Conservation (phyloP, 1,140 invertebrate genomes). For the Ylistrum balloti region DNA sequence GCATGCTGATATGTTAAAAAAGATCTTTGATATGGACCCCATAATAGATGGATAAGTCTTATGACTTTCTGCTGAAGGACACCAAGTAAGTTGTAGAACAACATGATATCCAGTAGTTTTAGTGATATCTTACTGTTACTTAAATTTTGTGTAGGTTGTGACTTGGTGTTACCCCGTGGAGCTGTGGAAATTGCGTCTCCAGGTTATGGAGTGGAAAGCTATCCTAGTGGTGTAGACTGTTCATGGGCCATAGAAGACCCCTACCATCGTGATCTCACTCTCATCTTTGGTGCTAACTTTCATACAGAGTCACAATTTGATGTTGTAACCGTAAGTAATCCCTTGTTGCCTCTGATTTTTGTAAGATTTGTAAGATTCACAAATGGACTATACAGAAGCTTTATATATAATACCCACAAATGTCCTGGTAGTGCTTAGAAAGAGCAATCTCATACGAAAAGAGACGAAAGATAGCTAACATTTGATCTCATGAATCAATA, state of each 20-base stretch:
- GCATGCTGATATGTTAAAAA: too few species aligned
- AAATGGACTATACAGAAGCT: too few species aligned
- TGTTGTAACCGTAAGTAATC: slow-evolving; percentile 62
- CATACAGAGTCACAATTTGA: slow-evolving; percentile 66
- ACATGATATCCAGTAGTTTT: not conserved
- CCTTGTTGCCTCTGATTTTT: not conserved
- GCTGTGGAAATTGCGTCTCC: slow-evolving; percentile 65
- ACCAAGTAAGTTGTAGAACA: not conserved
- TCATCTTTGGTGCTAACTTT: slow-evolving; percentile 63
- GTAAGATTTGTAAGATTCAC: too few species aligned
- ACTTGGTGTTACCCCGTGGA: slow-evolving; percentile 58
- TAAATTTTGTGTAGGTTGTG: slow-evolving; percentile 61
- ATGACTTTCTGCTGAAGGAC: not conserved
- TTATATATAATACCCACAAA: too few species aligned
- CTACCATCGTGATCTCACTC: slow-evolving; percentile 51
- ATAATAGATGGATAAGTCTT: too few species aligned
- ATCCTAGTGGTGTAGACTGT: slow-evolving; percentile 62
- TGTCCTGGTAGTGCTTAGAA: too few species aligned
- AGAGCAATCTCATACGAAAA: too few species aligned
- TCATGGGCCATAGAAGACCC: slow-evolving; percentile 62
- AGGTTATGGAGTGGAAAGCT: slow-evolving; percentile 63
- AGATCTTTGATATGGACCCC: too few species aligned
- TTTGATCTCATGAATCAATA: too few species aligned
- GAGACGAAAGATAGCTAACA: too few species aligned
- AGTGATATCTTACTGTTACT: not conserved